Evolutionary conservation across 53 echinoderm and acorn worm genomes (phyloP).

Genomic region (Hippasteria phrygiana): DNA sequence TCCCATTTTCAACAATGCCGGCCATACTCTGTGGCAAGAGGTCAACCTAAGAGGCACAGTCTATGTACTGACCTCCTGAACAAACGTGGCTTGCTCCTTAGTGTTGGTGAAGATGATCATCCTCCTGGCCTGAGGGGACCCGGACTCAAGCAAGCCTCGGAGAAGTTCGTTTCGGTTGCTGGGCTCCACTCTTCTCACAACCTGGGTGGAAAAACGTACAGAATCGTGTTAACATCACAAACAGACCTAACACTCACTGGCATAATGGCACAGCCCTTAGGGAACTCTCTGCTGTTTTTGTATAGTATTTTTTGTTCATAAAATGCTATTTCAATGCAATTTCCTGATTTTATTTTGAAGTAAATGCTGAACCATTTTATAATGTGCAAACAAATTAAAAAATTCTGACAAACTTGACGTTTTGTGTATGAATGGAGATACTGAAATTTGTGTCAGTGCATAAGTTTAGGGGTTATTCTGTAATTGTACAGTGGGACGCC

Average conservation of each 20-base stretch:
- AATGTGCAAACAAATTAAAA: too few relatives aligned
- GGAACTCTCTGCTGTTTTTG: too few relatives aligned
- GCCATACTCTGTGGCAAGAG: background rate
- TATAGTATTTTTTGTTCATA: too few relatives aligned
- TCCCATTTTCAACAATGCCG: background rate
- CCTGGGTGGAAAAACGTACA: constrained; percentile 41
- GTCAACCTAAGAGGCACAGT: background rate
- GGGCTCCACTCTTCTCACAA: constrained; percentile 32
- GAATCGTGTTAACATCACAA: background rate
- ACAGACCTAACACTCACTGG: background rate
- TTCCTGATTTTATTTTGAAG: too few relatives aligned
- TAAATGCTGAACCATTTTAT: too few relatives aligned
- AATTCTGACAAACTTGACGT: too few relatives aligned
- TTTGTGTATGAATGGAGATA: too few relatives aligned
- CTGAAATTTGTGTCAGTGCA: too few relatives aligned
- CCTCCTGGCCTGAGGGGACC: background rate
- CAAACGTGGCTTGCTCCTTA: constrained; percentile 53
- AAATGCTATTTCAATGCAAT: too few relatives aligned
- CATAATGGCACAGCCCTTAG: background rate
- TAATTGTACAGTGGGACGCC: too few relatives aligned
- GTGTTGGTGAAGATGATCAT: constrained; percentile 61
- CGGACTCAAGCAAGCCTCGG: constrained; percentile 46
- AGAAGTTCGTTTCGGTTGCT: constrained; percentile 32
- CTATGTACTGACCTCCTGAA: constrained; percentile 61
- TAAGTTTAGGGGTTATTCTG: too few relatives aligned